Evolutionary conservation across 2,113 vertebrate genomes (phyloP).

Genomic region (Phrynosoma platyrhinos): DNA sequence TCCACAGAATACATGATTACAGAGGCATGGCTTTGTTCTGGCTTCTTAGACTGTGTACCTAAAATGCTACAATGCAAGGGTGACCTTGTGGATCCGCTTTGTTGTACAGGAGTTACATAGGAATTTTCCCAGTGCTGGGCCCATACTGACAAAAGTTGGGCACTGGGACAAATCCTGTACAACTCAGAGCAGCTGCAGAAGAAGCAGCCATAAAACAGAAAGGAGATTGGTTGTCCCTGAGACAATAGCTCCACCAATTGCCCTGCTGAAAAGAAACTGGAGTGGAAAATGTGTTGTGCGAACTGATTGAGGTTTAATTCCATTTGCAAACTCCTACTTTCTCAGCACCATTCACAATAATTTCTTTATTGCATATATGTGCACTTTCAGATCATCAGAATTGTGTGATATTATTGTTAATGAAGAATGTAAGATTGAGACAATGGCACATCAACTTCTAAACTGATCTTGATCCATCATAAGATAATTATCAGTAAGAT

Average conservation of each 20-base stretch:
- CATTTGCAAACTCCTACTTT: background rate
- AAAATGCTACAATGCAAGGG: no score
- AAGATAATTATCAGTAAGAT: background rate
- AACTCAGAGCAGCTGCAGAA: no score
- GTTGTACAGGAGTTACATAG: no score
- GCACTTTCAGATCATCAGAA: background rate
- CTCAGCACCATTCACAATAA: background rate
- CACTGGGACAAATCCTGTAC: no score
- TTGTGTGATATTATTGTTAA: background rate
- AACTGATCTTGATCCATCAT: background rate
- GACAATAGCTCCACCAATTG: no score
- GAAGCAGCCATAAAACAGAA: no score
- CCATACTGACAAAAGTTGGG: no score
- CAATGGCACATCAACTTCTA: background rate
- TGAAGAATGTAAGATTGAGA: constrained; percentile 31
- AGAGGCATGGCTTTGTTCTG: background rate
- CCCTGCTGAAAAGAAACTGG: no score
- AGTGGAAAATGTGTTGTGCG: background rate
- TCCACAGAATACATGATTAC: background rate
- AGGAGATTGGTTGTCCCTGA: no score
- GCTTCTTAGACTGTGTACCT: background rate
- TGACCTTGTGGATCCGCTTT: no score
- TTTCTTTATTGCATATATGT: background rate
- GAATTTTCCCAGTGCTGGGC: no score
- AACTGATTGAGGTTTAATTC: background rate